Evolutionary conservation across 2,888 invertebrate species (phyloP).

Genomic region (Eutolmus rufibarbis): DNA sequence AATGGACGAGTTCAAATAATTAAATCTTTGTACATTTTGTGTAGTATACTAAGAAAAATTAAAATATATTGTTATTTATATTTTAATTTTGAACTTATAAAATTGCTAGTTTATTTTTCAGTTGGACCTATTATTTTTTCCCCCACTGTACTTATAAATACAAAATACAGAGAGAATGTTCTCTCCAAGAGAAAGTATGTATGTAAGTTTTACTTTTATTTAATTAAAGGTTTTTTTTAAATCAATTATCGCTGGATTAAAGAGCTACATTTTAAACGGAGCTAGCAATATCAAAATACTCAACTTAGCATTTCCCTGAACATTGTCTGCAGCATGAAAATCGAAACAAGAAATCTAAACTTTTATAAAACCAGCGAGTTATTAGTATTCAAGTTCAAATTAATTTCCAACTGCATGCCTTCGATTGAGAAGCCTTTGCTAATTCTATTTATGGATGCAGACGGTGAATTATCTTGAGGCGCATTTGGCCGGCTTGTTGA

Average conservation of each 20-base stretch:
- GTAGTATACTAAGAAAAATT: too few species aligned
- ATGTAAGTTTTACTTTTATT: neutral
- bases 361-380: neutral
- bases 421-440: constrained; percentile 12
- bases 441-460: neutral
- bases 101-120: too few species aligned
- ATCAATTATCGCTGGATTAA: neutral
- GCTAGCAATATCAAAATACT: too few species aligned
- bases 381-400: constrained; percentile 19
- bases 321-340: neutral
- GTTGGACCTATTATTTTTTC: too few species aligned
- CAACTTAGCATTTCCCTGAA: neutral
- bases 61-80: too few species aligned
- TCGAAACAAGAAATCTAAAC: neutral
- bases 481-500: neutral
- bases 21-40: too few species aligned
- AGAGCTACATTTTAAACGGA: too few species aligned
- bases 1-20: too few species aligned
- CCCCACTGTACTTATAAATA: neutral
- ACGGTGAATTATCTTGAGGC: neutral
- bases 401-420: constrained; percentile 19
- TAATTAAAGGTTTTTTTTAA: neutral
- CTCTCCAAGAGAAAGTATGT: neutral
- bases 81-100: too few species aligned
- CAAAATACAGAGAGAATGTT: neutral